Evolutionary conservation across 1,140 invertebrate species (phyloP), one percentile per base, ranked within the genome.

Genomic region (Drosophila kikkawai): DNA sequence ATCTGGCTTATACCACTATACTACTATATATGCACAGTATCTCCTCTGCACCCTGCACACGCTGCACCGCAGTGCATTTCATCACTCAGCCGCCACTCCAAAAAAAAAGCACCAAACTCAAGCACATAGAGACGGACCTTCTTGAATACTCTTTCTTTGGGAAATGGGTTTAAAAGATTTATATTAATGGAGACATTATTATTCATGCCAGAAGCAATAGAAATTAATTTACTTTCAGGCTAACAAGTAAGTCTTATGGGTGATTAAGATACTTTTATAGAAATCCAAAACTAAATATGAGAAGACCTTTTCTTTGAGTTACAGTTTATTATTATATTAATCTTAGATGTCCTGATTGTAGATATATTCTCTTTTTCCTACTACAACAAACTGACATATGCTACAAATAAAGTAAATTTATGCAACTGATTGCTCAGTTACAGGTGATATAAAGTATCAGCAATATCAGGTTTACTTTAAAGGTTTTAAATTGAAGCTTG

Each of bases 81-180:
- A 86, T 87, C 83, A 87, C 82, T 74, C 80, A 63, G 42, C 55
- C 48, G 34, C 36, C 75, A 73, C 60, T 79, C 56, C 45, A 74
- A 69, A 48, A n/a, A 48, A 66, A 19, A 37, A 37, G 13, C 34
- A 37, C 44, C 51, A 26, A 67, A 47, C 74, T 44, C 37, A 66
- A 19, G 48, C 57, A 58, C 12, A 34, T 15, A 39, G n/a, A 22
- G 51, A 37, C 13, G 34, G 7, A 22, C 34, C 51, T 55, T 37
- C 8, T 15, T 3, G 12, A 37, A 77, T 77, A 68, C 75, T 47
- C 75, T 77, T 7, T 22, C 19, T 11, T 15, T 37, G 7, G 32
- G n/a, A 9, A 36, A 9, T 5, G 34, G 19, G 34, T 0, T 37
- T 15, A 11, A 22, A 6, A n/a, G 7, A 22, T 36, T 7, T 8